Conservation (phyloP, 1,140 invertebrate genomes). For the Zaprionus kolodkinae region DNA sequence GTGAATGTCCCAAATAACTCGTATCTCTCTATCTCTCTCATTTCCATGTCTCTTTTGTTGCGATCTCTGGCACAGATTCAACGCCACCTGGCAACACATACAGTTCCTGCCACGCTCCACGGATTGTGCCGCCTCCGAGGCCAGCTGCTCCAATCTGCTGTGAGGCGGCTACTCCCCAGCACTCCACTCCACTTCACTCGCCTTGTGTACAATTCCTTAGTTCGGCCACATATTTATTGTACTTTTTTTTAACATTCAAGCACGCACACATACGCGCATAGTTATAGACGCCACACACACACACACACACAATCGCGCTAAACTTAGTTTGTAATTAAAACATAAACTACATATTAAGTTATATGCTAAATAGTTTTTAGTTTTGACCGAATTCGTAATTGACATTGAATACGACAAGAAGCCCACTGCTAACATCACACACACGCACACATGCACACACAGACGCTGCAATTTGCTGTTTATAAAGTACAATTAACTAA, state of each 20-base stretch:
- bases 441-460: constrained; percentile 22
- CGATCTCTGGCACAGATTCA: constrained; percentile 74
- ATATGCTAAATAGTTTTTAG: constrained; percentile 37
- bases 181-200: not conserved
- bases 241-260: constrained; percentile 66
- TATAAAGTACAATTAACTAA: constrained; percentile 35
- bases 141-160: constrained; percentile 74
- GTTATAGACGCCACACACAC: constrained; percentile 3
- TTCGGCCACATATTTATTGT: constrained; percentile 70
- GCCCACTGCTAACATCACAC: constrained; percentile 50
- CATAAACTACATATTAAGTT: constrained; percentile 5
- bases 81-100: constrained; percentile 82
- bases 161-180: constrained; percentile 49
- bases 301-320: constrained; percentile 26
- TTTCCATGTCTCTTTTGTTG: constrained; percentile 15
- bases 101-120: constrained; percentile 77
- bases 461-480: constrained; percentile 19
- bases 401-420: constrained; percentile 10
- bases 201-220: constrained; percentile 56
- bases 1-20: not conserved
- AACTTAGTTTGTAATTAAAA: constrained; percentile 38
- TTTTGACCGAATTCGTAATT: constrained; percentile 22
- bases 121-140: constrained; percentile 67
- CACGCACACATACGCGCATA: constrained; percentile 37
- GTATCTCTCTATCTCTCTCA: not conserved